A percentile compares a stretch with the other conserved stretches of the same genome.
phyloP scores from a whole-genome alignment of 1,140 invertebrate species.

The Hydropsyche tenuis region DNA sequence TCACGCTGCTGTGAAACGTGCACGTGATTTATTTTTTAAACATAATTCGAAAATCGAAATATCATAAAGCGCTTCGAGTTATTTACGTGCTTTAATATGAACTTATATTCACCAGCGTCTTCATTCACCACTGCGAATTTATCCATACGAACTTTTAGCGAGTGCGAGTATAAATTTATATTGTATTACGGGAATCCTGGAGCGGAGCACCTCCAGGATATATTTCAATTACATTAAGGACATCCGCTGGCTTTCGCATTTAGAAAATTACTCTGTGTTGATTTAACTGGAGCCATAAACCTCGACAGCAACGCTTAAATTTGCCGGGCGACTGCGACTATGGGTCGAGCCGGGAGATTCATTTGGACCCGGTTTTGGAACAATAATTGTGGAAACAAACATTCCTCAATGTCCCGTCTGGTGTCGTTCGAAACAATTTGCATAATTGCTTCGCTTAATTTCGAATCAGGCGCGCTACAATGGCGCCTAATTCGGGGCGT shows the following conservation, averaged over 20 bases:
- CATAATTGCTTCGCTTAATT: slow-evolving; percentile 5
- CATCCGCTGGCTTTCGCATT: slow-evolving; percentile 16
- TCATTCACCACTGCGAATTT: no score
- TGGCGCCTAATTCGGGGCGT: no score
- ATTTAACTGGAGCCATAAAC: slow-evolving; percentile 24
- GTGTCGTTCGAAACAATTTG: slow-evolving; percentile 9
- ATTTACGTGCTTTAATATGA: no score
- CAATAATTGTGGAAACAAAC: slow-evolving; percentile 21
- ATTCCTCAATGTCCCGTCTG: slow-evolving; percentile 7
- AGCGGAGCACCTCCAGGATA: neutral
- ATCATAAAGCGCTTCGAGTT: no score
- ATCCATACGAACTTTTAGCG: no score
- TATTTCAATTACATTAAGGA: slow-evolving; percentile 29
- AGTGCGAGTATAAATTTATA: neutral
- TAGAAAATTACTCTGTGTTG: slow-evolving; percentile 26
- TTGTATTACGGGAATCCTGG: neutral
- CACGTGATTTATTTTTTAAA: no score
- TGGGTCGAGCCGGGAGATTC: slow-evolving; percentile 12
- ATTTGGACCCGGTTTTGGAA: neutral
- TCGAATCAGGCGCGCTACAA: neutral
- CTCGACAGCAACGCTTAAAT: slow-evolving; percentile 20
- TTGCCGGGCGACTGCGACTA: neutral
- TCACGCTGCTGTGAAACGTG: no score
- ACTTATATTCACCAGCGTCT: no score
- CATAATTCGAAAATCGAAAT: no score